Evolutionary conservation across 2,888 invertebrate genomes (phyloP).

Genomic region (Drosophila multiciliata): DNA sequence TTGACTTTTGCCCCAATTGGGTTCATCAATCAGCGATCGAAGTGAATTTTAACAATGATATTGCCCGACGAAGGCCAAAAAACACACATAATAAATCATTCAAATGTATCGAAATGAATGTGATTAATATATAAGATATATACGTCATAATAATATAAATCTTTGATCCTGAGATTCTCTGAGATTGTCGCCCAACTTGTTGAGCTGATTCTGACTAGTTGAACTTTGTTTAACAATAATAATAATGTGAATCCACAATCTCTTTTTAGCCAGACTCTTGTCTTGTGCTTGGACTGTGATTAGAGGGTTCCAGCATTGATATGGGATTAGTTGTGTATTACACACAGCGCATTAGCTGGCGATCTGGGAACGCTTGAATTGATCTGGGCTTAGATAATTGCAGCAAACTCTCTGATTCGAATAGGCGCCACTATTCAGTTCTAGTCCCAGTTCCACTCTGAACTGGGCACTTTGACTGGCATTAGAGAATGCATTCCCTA

Average conservation of each 20-base stretch:
- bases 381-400: not conserved
- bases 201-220: not conserved
- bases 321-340: too few species aligned
- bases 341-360: not conserved
- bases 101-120: not conserved
- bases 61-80: not conserved
- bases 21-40: slow-evolving; percentile 55
- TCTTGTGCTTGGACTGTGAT: not conserved
- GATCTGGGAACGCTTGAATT: not conserved
- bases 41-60: slow-evolving; percentile 12
- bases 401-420: not conserved
- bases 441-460: not conserved
- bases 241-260: not conserved
- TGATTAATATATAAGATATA: not conserved
- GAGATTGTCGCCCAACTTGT: too few species aligned
- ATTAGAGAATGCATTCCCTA: not conserved
- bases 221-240: not conserved
- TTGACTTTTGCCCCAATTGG: slow-evolving; percentile 37
- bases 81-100: not conserved
- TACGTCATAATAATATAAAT: too few species aligned
- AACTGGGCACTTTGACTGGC: not conserved
- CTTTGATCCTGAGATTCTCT: too few species aligned
- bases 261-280: not conserved
- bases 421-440: not conserved
- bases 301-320: too few species aligned